Percentiles rank a stretch among this genome's conserved stretches.
phyloP scores from a whole-genome alignment of 2,888 invertebrate genomes.

The Sisyra terminalis region DNA sequence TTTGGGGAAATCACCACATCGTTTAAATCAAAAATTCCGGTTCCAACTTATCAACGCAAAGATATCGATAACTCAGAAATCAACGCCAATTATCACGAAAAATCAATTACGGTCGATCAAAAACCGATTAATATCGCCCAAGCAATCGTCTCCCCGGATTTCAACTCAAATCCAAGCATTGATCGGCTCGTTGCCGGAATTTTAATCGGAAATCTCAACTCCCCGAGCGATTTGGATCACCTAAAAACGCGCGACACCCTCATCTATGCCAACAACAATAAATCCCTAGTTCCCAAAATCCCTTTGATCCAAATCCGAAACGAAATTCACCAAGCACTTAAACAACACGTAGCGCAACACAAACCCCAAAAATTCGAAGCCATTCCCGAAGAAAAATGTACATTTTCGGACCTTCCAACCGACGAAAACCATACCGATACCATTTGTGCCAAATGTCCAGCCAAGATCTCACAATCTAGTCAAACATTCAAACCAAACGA shows the following conservation, averaged over 20 bases:
- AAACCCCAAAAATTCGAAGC: constrained; percentile 32
- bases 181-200: constrained; percentile 8
- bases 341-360: not conserved
- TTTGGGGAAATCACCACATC: not conserved
- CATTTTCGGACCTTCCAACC: constrained; percentile 11
- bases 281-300: not conserved
- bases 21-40: constrained; percentile 8
- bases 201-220: constrained; percentile 4
- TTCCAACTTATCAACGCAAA: constrained; percentile 1
- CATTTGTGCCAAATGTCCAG: no score
- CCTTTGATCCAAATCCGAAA: not conserved
- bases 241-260: not conserved
- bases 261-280: not conserved
- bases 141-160: constrained; percentile 2
- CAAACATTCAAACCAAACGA: not conserved
- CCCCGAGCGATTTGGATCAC: not conserved
- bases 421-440: no score
- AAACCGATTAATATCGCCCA: constrained; percentile 7
- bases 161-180: constrained; percentile 1
- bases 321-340: not conserved
- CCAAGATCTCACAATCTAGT: not conserved
- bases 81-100: not conserved
- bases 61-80: not conserved
- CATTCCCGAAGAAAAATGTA: constrained; percentile 38
- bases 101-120: constrained; percentile 3